Base-by-base conservation (phyloP, 2,113 vertebrate genomes). In the Epinephelus moara region DNA sequence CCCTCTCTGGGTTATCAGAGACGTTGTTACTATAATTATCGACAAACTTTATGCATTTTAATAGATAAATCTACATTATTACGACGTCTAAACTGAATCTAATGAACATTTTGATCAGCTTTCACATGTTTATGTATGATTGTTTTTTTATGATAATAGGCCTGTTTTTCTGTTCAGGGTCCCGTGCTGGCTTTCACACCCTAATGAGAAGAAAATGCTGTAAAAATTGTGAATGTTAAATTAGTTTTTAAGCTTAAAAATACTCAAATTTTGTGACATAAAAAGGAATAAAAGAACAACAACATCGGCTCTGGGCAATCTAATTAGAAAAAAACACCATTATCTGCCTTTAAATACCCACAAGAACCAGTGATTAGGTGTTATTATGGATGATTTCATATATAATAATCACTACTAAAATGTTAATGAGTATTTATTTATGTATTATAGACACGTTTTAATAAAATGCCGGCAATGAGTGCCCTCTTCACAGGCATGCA, bases 391-490 rank as follows among this genome's bases (percentile, higher is more conserved):
- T 63, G 23, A 47, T 70, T 80, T n/a, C 17, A 60, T 25, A 10
- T 11, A 27, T 40, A 42, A 61, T 66, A 47, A 72, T 80, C 19
- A 42, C 70, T 40, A 71, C 61, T 27, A 19, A 60, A 60, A 78
- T 70, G 47, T 25, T 13, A 40, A 63, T 14, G 11, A 49, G 2
- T 14, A 37, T 61, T n/a, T 11, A 23, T 63, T 49, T 49, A 14
- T 57, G 64, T 60, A 6, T 72, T 17, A 30, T 30, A 25, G 7
- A 49, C 40, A 0, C 9, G 4, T 56, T 53, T 18, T 27, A 33
- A 59, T 52, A 59, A 64, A 47, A 62, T 4, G 5, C 5, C 4
- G 13, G 53, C 13, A 15, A 2, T 14, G 27, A 61, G 3, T 37
- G 25, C 3, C 12, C 3, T 70, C 4, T 50, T 33, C 37, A 3